Evolutionary conservation across 2,888 invertebrate species (phyloP), one percentile per base, ranked within the genome.

Genomic region (Osedax frankpressi): DNA sequence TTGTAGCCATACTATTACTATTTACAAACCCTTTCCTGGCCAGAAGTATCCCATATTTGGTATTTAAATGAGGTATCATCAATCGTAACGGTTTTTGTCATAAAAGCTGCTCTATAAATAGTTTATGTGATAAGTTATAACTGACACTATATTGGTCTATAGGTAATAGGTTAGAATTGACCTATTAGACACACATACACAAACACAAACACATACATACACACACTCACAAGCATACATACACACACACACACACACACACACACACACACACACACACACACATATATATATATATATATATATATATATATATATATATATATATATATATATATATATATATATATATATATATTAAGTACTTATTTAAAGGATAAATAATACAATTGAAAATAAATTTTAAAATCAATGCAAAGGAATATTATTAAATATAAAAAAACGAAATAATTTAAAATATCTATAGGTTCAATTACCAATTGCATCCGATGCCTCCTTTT

Each of bases 31-130:
- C 84, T 84, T 78, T 85, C 85, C 76, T 85, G 85, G 1, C 85
- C 85, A 19, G 85, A 85, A n/a, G 85, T 85, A 76, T 85, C 85
- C 85, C 85, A 85, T 70, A 85, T 85, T 75, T 85, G 85, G 75
- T 82, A 85, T 72, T 82, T 82, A 78, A 79, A 84, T 29, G 82
- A 80, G 30, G 76, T 80, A 26, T 79, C 81, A 76, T 82, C 83
- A 2, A 84, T 80, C 27, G 80, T 73, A 30, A 85, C 74, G 19
- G 81, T 82, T 74, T 84, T 85, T 28, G 84, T 84, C 82, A 84
- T 83, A 74, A 85, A 85, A 0, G 85, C 84, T 25, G 85, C 85
- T 25, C 85, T 85, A 77, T 44, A 19, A 44, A 6, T 11, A 11
- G 11, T 11, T 44, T 19, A 44, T 44, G 44, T 11, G 44, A 44